phyloP scores from a whole-genome alignment of 2,113 vertebrate genomes.

The Typhlomys cinereus region DNA sequence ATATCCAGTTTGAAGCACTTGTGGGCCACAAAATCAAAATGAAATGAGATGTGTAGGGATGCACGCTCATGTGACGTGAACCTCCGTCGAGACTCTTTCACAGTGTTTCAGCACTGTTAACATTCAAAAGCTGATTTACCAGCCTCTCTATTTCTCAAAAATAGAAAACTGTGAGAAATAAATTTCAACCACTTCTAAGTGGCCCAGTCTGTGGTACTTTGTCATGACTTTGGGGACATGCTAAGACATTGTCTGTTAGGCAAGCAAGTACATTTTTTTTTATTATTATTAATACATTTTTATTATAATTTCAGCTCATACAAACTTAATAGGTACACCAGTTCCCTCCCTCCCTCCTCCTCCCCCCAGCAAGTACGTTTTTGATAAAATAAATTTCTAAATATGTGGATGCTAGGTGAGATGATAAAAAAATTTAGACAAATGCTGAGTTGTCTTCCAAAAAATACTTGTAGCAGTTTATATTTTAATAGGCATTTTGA shows the following conservation, averaged over 20 bases:
- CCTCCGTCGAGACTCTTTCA: not conserved
- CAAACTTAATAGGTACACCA: not conserved
- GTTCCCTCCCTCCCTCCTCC: too few species aligned
- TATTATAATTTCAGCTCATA: not conserved
- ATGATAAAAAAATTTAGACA: not conserved
- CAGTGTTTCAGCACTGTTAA: not conserved
- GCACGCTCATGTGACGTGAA: not conserved
- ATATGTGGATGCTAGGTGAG: not conserved
- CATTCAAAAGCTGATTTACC: constrained; percentile 13
- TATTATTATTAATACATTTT: not conserved
- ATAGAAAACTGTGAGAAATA: not conserved
- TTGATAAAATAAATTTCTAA: not conserved
- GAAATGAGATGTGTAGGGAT: constrained; percentile 48
- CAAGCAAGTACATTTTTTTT: not conserved
- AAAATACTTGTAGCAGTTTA: not conserved
- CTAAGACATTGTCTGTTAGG: not conserved
- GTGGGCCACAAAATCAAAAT: constrained; percentile 65
- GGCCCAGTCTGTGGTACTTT: not conserved
- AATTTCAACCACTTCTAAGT: not conserved
- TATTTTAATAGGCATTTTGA: not conserved
- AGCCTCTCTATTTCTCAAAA: not conserved
- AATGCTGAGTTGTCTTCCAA: not conserved
- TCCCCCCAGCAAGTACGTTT: not conserved
- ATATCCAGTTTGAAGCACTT: constrained; percentile 64
- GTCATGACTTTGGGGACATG: not conserved